These are phyloP conservation scores for Agrypnus murinus DNA, from an alignment of 2,888 invertebrate genomes.

Conservation along the genomic window DNA sequence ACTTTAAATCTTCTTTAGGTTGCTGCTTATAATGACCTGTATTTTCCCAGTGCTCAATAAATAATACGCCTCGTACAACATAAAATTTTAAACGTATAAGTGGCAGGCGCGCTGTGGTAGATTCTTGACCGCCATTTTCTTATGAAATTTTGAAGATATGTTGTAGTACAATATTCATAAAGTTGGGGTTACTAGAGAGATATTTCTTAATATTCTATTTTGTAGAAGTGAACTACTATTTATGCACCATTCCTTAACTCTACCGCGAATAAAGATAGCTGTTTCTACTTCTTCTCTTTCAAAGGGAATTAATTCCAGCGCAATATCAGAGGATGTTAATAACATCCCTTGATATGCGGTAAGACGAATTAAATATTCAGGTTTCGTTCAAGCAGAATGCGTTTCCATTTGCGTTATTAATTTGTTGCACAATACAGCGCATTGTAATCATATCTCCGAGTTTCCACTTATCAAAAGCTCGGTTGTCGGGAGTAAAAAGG, in stretches of 20 bases:
- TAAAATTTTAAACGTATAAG: constrained; percentile 26
- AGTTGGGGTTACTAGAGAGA: constrained; percentile 4
- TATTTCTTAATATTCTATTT: constrained; percentile 27
- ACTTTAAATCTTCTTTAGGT: constrained; percentile 7
- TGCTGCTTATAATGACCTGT: constrained; percentile 19
- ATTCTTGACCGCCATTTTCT: constrained; percentile 32
- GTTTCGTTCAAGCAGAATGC: constrained; percentile 45
- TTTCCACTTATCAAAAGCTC: constrained; percentile 41
- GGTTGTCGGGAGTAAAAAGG: constrained; percentile 29
- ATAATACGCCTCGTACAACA: neutral
- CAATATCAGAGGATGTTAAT: constrained; percentile 42
- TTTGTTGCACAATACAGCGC: constrained; percentile 46
- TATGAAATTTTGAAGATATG: constrained; percentile 22
- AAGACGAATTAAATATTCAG: constrained; percentile 44
- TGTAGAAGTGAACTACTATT: neutral
- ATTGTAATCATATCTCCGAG: constrained; percentile 44
- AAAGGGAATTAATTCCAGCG: constrained; percentile 39
- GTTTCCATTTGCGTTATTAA: constrained; percentile 50
- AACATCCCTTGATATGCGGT: constrained; percentile 41
- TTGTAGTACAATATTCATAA: constrained; percentile 23
- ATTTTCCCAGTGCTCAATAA: constrained; percentile 4
- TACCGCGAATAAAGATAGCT: constrained; percentile 15
- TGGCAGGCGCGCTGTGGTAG: constrained; percentile 15
- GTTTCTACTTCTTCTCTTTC: too few species aligned
- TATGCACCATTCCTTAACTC: constrained; percentile 14